These are phyloP conservation scores for Labeo rohita DNA, from an alignment of 2,113 vertebrate species.

Conservation along the genomic window DNA sequence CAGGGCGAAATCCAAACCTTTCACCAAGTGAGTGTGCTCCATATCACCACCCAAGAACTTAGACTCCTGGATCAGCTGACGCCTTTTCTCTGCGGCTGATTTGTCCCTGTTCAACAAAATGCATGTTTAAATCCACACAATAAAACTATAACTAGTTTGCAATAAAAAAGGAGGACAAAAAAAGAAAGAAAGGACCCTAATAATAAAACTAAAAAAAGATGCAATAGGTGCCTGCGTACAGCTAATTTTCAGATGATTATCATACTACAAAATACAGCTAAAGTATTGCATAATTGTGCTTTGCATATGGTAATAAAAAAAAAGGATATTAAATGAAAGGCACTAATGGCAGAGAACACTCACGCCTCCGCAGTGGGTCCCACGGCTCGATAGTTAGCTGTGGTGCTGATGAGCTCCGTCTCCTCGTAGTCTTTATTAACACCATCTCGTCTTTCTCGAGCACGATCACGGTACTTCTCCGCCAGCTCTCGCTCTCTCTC, in stretches of 20 bases:
- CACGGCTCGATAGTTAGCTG: slow-evolving; percentile 94
- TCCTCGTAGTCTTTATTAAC: slow-evolving; percentile 99
- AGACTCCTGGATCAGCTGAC: slow-evolving; percentile 97
- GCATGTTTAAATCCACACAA: background rate
- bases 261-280: background rate
- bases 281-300: background rate
- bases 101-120: slow-evolving; percentile 83
- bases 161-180: background rate
- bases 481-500: slow-evolving; percentile 93
- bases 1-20: slow-evolving; percentile 95
- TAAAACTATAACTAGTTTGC: background rate
- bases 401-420: slow-evolving; percentile 96
- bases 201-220: background rate
- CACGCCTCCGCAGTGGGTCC: slow-evolving; percentile 94
- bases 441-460: slow-evolving; percentile 91
- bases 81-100: slow-evolving; percentile 94
- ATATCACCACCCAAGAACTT: slow-evolving; percentile 99
- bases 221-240: background rate
- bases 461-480: slow-evolving; percentile 94
- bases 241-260: background rate
- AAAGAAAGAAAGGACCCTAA: background rate
- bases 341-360: slow-evolving; percentile 54
- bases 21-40: slow-evolving; percentile 99
- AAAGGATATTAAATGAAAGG: background rate
- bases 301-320: background rate